Evolutionary conservation across 2,888 invertebrate species (phyloP).

Genomic region (Ectemnius continuus): DNA sequence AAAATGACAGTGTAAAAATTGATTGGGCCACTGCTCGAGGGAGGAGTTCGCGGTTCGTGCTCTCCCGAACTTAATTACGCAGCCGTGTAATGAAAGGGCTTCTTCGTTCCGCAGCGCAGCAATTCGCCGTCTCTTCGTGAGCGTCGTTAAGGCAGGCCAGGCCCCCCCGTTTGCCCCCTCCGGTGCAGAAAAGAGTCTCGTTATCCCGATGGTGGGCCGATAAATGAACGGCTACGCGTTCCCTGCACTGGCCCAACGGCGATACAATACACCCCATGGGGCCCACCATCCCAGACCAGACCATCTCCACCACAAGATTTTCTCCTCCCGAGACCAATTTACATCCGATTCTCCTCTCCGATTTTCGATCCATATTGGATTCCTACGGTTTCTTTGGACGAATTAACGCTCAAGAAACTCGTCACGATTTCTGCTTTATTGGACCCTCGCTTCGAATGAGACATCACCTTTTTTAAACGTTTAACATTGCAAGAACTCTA

Average conservation of each 20-base stretch:
- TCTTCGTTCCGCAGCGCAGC: slow-evolving; percentile 39
- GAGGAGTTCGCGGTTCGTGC: slow-evolving; percentile 32
- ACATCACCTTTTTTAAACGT: no score
- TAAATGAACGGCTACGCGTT: slow-evolving; percentile 51
- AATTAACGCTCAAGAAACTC: no score
- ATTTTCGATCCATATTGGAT: no score
- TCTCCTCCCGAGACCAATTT: slow-evolving; percentile 6
- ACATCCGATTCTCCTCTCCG: no score
- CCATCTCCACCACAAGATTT: slow-evolving; percentile 55
- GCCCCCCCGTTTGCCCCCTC: not conserved
- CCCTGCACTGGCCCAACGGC: slow-evolving; percentile 25
- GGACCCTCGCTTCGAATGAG: no score
- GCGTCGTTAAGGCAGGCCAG: slow-evolving; percentile 42
- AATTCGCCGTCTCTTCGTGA: slow-evolving; percentile 17
- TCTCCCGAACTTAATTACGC: slow-evolving; percentile 55
- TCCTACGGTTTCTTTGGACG: no score
- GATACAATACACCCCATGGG: slow-evolving; percentile 59
- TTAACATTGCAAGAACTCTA: no score
- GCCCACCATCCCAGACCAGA: slow-evolving; percentile 45
- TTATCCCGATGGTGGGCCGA: slow-evolving; percentile 62
- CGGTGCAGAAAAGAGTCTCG: slow-evolving; percentile 37
- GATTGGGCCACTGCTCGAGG: slow-evolving; percentile 18
- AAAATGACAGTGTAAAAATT: slow-evolving; percentile 33
- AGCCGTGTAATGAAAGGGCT: slow-evolving; percentile 52
- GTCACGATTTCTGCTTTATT: no score